A percentile compares a stretch with the other conserved stretches of the same genome.
Evolutionary conservation across 2,888 invertebrate species (phyloP).

Genomic region (Selenia dentaria): DNA sequence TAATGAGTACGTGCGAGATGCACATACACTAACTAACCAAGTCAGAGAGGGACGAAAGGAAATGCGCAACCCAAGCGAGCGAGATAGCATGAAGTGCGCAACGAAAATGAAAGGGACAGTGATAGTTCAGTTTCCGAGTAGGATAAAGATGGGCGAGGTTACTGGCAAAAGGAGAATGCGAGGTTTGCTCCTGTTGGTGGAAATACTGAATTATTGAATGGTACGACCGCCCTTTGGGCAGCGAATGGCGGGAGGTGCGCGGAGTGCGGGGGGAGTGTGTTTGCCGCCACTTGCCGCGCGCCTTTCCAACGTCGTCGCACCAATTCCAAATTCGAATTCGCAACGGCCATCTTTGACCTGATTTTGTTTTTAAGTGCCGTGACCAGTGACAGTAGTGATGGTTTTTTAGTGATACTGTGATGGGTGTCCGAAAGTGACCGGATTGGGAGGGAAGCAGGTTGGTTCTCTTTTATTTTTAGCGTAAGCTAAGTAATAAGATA

Average conservation of each 20-base stretch:
- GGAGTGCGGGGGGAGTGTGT: constrained; percentile 32
- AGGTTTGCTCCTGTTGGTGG: constrained; percentile 59
- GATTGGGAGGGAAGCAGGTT: constrained; percentile 16
- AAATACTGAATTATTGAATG: constrained; percentile 71
- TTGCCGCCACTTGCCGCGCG: constrained; percentile 53
- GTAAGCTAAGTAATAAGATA: no score
- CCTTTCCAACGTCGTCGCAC: constrained; percentile 75
- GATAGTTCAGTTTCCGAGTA: constrained; percentile 14
- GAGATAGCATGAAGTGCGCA: constrained; percentile 33
- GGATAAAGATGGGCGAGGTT: constrained; percentile 35
- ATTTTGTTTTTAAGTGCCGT: constrained; percentile 51
- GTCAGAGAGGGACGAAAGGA: constrained; percentile 46
- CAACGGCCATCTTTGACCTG: constrained; percentile 54
- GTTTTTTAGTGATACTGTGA: constrained; percentile 50
- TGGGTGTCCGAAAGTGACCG: constrained; percentile 13
- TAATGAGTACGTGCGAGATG: constrained; percentile 63
- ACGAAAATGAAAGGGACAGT: constrained; percentile 14
- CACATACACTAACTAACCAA: neutral
- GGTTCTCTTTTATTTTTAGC: constrained; percentile 7
- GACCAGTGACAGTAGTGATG: constrained; percentile 55
- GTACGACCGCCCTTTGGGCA: constrained; percentile 74
- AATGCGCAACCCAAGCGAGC: constrained; percentile 60
- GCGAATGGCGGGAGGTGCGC: constrained; percentile 52
- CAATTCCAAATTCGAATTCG: constrained; percentile 56
- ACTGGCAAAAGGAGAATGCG: constrained; percentile 49